phyloP scores from a whole-genome alignment of 2,888 invertebrate genomes.

The Octonoba sinensis region DNA sequence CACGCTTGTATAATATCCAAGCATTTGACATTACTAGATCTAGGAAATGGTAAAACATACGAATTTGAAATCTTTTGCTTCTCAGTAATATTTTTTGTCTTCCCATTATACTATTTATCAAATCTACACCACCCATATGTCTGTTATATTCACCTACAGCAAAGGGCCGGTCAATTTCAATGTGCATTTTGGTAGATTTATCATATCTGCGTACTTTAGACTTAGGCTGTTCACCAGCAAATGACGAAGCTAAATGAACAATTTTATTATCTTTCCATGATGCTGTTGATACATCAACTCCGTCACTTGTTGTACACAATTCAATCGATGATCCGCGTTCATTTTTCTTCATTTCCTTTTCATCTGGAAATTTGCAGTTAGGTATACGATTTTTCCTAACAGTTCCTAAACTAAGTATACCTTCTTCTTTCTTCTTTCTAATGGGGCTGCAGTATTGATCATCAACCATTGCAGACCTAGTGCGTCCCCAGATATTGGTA shows the following conservation, averaged over 20 bases:
- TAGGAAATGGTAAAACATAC: slow-evolving; percentile 58
- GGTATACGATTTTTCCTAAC: not conserved
- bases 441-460: no score
- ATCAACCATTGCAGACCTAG: no score
- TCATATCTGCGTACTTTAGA: not conserved
- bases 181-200: not conserved
- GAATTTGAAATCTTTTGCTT: slow-evolving; percentile 57
- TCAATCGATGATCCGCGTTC: not conserved
- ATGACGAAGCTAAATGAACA: not conserved
- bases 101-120: not conserved
- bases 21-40: slow-evolving; percentile 52
- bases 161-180: not conserved
- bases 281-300: not conserved
- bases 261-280: slow-evolving; percentile 4
- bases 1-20: slow-evolving; percentile 55
- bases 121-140: not conserved
- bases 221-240: slow-evolving; percentile 1
- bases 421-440: no score
- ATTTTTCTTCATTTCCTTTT: not conserved
- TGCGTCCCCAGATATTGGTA: no score
- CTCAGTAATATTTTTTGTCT: not conserved
- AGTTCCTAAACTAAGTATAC: not conserved
- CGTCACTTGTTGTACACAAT: not conserved
- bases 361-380: not conserved
- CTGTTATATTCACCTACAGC: not conserved